These are phyloP conservation scores for Stercorarius parasiticus DNA, from an alignment of 2,113 vertebrate species.

Conservation along the genomic window DNA sequence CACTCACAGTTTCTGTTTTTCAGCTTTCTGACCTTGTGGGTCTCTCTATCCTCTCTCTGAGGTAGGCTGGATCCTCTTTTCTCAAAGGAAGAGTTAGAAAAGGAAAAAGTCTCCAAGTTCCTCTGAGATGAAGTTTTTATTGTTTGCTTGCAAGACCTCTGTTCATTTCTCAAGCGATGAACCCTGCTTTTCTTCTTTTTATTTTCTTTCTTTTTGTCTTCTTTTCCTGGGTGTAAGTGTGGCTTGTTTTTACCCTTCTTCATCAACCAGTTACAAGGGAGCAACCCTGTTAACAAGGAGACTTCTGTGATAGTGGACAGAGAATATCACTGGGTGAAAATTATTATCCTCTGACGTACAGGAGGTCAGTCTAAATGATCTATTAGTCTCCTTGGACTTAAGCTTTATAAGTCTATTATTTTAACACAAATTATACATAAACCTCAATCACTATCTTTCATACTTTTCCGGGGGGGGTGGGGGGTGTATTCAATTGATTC, in stretches of 20 bases:
- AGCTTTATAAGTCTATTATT: neutral
- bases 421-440: conserved; percentile 15
- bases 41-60: neutral
- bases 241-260: neutral
- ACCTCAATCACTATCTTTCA: neutral
- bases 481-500: neutral
- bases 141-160: neutral
- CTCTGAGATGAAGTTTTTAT: neutral
- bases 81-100: neutral
- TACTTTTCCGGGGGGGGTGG: neutral
- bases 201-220: neutral
- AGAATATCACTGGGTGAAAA: neutral
- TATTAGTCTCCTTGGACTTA: neutral
- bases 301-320: neutral
- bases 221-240: neutral
- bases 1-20: neutral
- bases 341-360: neutral
- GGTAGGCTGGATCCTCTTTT: neutral
- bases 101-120: neutral
- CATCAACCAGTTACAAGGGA: neutral
- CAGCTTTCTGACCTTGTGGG: neutral
- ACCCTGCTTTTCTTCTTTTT: neutral
- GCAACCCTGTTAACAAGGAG: neutral
- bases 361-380: neutral
- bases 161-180: neutral